Conservation (phyloP, 2,113 vertebrate genomes). For the Eulemur rufifrons region DNA sequence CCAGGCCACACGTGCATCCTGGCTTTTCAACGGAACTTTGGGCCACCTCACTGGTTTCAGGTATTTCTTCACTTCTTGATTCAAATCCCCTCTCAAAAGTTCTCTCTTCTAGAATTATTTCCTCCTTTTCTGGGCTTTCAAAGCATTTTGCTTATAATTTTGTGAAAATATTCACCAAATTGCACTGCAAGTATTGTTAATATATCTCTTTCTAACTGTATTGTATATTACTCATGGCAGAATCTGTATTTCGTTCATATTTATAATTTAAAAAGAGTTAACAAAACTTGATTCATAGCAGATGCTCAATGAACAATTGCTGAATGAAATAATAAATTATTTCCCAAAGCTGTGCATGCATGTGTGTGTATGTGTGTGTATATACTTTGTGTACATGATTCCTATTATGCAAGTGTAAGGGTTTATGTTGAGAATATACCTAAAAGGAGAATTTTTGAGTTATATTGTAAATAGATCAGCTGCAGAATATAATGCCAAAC, state of each 20-base stretch:
- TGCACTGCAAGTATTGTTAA: neutral
- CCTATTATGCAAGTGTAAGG: neutral
- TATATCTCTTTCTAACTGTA: neutral
- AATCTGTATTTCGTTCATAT: neutral
- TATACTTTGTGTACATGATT: neutral
- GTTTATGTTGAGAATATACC: neutral
- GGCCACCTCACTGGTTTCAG: neutral
- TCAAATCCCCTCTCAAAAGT: neutral
- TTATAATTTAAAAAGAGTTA: constrained; percentile 15
- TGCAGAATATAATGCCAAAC: neutral
- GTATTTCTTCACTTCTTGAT: neutral
- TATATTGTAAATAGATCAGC: neutral
- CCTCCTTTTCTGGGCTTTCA: neutral
- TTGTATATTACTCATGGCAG: neutral
- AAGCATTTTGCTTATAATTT: constrained; percentile 10
- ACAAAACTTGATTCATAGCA: neutral
- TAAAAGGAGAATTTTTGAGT: neutral
- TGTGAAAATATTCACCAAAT: neutral
- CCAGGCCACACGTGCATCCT: neutral
- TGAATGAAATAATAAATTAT: constrained; percentile 8
- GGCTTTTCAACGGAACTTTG: neutral
- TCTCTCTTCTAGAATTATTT: neutral
- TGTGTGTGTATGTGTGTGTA: neutral
- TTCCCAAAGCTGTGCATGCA: neutral
- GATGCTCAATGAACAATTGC: neutral